Percentiles rank a stretch among this genome's conserved stretches.
Evolutionary conservation across 2,113 vertebrate genomes (phyloP).

Genomic region (Lanius collurio): DNA sequence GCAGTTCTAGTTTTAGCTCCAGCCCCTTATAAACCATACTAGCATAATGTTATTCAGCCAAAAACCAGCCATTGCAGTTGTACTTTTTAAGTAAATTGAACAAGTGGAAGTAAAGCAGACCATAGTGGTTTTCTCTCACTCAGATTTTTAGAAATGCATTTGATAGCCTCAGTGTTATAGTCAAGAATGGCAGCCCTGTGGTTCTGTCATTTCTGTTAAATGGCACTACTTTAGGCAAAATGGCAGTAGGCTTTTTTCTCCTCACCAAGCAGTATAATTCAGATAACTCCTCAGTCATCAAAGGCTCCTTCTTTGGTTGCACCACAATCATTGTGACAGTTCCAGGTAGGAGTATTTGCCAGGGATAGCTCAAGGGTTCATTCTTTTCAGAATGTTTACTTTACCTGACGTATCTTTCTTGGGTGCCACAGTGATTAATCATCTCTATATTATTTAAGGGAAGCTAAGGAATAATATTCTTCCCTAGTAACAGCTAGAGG

Average conservation of each 20-base stretch:
- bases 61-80: background rate
- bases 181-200: background rate
- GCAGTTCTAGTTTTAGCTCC: background rate
- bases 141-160: background rate
- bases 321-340: slow-evolving; percentile 58
- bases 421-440: slow-evolving; percentile 55
- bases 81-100: background rate
- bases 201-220: background rate
- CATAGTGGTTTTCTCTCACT: background rate
- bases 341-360: slow-evolving; percentile 60
- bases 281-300: slow-evolving; percentile 32
- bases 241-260: slow-evolving; percentile 35
- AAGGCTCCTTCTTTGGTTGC: slow-evolving; percentile 20
- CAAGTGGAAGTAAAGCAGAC: background rate
- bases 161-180: background rate
- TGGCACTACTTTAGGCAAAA: background rate
- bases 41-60: background rate
- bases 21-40: background rate
- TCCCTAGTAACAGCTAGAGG: background rate
- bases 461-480: background rate
- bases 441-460: slow-evolving; percentile 26
- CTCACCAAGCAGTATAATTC: slow-evolving; percentile 33
- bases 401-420: slow-evolving; percentile 50
- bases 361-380: slow-evolving; percentile 63
- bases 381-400: slow-evolving; percentile 69